These are phyloP conservation scores for Synanthedon tipuliformis DNA, from an alignment of 2,888 invertebrate species.

Conservation along the genomic window DNA sequence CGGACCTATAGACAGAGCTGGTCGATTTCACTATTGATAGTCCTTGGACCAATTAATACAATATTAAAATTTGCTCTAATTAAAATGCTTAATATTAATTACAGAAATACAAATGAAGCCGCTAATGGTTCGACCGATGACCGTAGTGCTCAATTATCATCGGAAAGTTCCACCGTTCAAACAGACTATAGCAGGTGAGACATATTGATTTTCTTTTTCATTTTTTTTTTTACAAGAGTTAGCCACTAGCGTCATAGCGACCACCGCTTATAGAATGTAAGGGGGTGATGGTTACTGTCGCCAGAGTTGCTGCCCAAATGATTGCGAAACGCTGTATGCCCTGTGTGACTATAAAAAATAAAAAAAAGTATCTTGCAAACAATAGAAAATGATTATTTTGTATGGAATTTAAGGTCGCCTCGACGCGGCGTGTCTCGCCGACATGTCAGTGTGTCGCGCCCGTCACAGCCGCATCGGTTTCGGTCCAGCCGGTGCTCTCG, in stretches of 20 bases:
- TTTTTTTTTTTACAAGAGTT: no score
- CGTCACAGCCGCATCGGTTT: conserved; percentile 81
- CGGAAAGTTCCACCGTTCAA: conserved; percentile 54
- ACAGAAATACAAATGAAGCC: conserved; percentile 41
- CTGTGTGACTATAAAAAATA: no score
- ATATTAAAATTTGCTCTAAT: no score
- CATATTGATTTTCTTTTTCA: neutral
- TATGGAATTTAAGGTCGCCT: conserved; percentile 28
- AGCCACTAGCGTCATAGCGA: no score
- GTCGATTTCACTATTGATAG: neutral
- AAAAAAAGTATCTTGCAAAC: no score
- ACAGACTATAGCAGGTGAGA: conserved; percentile 50
- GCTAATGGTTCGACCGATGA: conserved; percentile 45
- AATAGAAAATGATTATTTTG: neutral
- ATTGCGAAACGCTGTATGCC: no score
- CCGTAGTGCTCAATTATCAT: conserved; percentile 47
- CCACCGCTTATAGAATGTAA: no score
- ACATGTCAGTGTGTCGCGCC: conserved; percentile 71
- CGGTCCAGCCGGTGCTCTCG: conserved; percentile 74
- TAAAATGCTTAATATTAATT: neutral
- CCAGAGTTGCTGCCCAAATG: no score
- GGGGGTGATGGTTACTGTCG: no score
- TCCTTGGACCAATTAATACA: conserved; percentile 1
- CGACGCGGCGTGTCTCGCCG: conserved; percentile 55
- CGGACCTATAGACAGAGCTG: neutral